These are phyloP conservation scores for Sogatella furcifera DNA, from an alignment of 1,140 invertebrate genomes.

Conservation along the genomic window DNA sequence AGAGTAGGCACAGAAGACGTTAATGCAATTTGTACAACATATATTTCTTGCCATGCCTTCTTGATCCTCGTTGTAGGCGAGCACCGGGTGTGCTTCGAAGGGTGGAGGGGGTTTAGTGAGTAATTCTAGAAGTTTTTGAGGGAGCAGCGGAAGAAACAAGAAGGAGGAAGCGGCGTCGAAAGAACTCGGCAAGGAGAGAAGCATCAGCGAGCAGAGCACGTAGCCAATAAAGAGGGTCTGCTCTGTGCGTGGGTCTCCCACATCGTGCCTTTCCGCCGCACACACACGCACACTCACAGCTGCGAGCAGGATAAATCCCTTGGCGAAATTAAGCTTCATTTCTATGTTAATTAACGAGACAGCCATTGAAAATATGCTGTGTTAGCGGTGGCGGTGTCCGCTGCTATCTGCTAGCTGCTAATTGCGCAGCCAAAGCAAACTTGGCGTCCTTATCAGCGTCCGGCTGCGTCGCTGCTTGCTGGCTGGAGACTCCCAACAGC, in stretches of 20 bases:
- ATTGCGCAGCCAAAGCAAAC: too few relatives aligned
- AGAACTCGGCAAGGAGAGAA: not conserved
- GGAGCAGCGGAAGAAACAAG: not conserved
- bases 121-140: not conserved
- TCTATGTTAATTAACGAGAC: conserved; percentile 4
- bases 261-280: not conserved
- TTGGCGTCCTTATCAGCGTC: too few relatives aligned
- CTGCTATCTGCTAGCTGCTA: too few relatives aligned
- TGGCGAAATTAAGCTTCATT: not conserved
- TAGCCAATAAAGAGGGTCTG: not conserved
- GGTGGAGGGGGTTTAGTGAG: not conserved
- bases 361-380: conserved; percentile 4
- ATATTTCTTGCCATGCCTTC: not conserved
- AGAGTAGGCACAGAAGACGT: not conserved
- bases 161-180: too few relatives aligned
- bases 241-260: not conserved
- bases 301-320: not conserved
- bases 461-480: too few relatives aligned
- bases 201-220: not conserved
- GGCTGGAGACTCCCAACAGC: too few relatives aligned
- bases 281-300: not conserved
- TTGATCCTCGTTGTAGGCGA: not conserved
- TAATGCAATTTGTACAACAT: conserved; percentile 3
- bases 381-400: not conserved
- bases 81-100: not conserved